These are phyloP conservation scores for Accipiter cooperii DNA, from an alignment of 2,113 vertebrate species.

Conservation along the genomic window DNA sequence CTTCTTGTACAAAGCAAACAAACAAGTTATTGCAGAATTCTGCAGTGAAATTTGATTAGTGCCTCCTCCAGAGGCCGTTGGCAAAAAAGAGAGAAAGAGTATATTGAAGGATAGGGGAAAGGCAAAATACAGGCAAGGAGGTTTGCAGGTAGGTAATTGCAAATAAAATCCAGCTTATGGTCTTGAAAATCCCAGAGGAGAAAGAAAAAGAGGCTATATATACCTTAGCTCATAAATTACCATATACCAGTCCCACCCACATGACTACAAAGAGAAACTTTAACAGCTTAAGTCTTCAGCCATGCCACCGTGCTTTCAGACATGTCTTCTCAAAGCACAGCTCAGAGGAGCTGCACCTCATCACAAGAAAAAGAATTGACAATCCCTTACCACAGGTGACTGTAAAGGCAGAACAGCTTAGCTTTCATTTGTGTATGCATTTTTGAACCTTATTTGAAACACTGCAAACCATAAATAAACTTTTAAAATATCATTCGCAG, in stretches of 20 bases:
- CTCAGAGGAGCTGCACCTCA: background rate
- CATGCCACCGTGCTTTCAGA: background rate
- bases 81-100: background rate
- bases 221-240: background rate
- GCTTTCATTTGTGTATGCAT: background rate
- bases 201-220: background rate
- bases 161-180: background rate
- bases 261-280: background rate
- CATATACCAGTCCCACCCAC: background rate
- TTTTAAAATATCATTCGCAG: background rate
- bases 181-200: background rate
- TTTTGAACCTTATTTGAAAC: background rate
- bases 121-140: background rate
- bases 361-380: background rate
- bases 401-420: background rate
- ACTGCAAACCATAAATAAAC: background rate
- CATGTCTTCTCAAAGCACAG: background rate
- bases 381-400: background rate
- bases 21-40: conserved; percentile 10
- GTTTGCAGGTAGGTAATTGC: background rate
- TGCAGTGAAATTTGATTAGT: background rate
- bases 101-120: background rate
- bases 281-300: background rate
- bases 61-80: background rate
- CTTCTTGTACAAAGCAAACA: background rate